Evolutionary conservation across 2,797 vertebrate species (phyloP).

Genomic region (Sciaenops ocellatus): DNA sequence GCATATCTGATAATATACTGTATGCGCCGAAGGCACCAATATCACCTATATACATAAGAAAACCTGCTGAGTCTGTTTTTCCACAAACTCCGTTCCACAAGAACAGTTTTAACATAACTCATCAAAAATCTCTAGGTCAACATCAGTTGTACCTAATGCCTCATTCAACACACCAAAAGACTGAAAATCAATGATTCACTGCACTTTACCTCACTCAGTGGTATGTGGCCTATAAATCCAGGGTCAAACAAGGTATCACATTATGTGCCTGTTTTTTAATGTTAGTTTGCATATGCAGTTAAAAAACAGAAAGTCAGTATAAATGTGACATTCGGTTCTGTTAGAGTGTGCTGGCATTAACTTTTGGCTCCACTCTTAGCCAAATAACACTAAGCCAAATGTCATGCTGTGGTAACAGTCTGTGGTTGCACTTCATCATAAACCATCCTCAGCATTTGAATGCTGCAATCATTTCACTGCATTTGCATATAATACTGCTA

Average conservation of each 20-base stretch:
- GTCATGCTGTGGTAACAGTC: neutral
- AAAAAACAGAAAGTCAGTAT: neutral
- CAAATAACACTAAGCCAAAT: neutral
- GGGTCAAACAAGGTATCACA: neutral
- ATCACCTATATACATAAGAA: neutral
- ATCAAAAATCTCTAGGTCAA: neutral
- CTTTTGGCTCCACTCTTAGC: neutral
- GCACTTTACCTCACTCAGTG: neutral
- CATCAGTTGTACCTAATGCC: neutral
- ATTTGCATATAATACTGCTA: constrained; percentile 4
- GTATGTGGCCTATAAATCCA: neutral
- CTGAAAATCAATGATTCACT: neutral
- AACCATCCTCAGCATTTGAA: neutral
- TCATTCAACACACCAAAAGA: neutral
- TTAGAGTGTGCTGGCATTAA: neutral
- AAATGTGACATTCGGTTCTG: neutral
- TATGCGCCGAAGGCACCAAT: too few species aligned
- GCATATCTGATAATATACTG: too few species aligned
- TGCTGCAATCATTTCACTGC: neutral
- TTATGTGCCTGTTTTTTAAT: neutral
- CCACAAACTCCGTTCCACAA: neutral
- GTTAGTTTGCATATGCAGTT: neutral
- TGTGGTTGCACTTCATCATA: neutral
- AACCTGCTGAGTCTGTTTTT: neutral
- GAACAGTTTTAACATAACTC: neutral